Conservation (phyloP, 1,140 invertebrate genomes). For the Tribolium madens region DNA sequence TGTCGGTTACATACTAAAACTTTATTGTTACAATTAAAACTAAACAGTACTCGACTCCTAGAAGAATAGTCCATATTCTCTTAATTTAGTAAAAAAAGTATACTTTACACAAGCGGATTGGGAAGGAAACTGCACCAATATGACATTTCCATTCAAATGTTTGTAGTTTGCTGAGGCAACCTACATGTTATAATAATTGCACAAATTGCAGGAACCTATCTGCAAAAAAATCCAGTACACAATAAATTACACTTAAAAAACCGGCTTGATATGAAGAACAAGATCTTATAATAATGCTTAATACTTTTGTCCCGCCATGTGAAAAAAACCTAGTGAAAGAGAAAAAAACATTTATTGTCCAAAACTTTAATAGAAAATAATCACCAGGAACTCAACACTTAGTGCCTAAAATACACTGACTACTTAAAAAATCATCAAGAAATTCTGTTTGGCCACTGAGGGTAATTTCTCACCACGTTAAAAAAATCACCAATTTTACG, state of each 20-base stretch:
- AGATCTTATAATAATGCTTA: slow-evolving; percentile 29
- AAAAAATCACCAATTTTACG: slow-evolving; percentile 16
- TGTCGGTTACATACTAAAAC: slow-evolving; percentile 62
- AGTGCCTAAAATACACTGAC: slow-evolving; percentile 40
- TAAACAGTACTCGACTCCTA: slow-evolving; percentile 62
- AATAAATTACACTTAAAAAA: slow-evolving; percentile 41
- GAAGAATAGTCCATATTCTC: slow-evolving; percentile 66
- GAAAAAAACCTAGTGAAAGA: slow-evolving; percentile 27
- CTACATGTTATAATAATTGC: slow-evolving; percentile 60
- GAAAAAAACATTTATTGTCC: slow-evolving; percentile 43
- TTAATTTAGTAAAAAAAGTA: slow-evolving; percentile 63
- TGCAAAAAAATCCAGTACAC: slow-evolving; percentile 51
- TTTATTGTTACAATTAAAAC: slow-evolving; percentile 64
- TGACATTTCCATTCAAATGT: slow-evolving; percentile 29
- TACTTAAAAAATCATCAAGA: slow-evolving; percentile 26
- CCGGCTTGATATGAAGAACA: slow-evolving; percentile 46
- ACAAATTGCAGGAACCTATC: slow-evolving; percentile 58
- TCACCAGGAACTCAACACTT: slow-evolving; percentile 50
- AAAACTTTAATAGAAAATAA: slow-evolving; percentile 36
- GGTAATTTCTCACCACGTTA: slow-evolving; percentile 33
- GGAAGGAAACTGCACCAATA: slow-evolving; percentile 38
- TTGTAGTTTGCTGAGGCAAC: slow-evolving; percentile 60
- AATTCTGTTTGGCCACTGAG: slow-evolving; percentile 49
- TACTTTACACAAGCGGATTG: slow-evolving; percentile 61
- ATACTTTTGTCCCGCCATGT: slow-evolving; percentile 31